A percentile compares a stretch with the other conserved stretches of the same genome.
Conservation (phyloP, 1,140 invertebrate genomes). For the Tetramorium alpestre region DNA sequence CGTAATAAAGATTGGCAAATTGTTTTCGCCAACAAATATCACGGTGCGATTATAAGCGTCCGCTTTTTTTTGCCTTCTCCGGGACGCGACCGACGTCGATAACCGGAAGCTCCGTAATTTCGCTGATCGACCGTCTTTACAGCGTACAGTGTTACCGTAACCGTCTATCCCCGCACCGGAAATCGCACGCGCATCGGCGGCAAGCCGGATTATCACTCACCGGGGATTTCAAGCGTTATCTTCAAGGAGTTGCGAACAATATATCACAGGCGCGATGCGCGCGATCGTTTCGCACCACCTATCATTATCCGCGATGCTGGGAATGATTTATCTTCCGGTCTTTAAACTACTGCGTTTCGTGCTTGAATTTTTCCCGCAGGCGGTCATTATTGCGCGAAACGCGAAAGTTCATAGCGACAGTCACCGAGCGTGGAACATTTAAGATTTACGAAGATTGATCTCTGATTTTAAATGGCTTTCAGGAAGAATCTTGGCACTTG, state of each 20-base stretch:
- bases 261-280: conserved; percentile 70
- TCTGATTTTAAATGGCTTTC: conserved; percentile 24
- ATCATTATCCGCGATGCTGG: conserved; percentile 78
- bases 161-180: conserved; percentile 30
- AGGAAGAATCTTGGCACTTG: background rate
- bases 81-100: background rate
- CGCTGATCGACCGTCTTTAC: conserved; percentile 16
- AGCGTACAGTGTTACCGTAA: background rate
- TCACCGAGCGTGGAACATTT: conserved; percentile 52
- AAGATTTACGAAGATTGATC: conserved; percentile 55
- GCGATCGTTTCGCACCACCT: conserved; percentile 70
- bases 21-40: background rate
- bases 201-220: conserved; percentile 65
- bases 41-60: background rate
- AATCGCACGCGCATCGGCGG: conserved; percentile 35
- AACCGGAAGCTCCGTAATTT: conserved; percentile 49
- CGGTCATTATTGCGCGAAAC: conserved; percentile 46
- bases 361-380: conserved; percentile 38
- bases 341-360: conserved; percentile 68
- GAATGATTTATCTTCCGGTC: conserved; percentile 76
- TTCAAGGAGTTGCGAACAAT: conserved; percentile 67
- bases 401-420: conserved; percentile 27
- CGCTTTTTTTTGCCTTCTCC: background rate
- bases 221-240: conserved; percentile 73
- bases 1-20: background rate